Percentiles rank a stretch among this genome's conserved stretches.
These are phyloP conservation scores for Dicycla oo DNA, from an alignment of 2,888 invertebrate genomes.

Conservation along the genomic window DNA sequence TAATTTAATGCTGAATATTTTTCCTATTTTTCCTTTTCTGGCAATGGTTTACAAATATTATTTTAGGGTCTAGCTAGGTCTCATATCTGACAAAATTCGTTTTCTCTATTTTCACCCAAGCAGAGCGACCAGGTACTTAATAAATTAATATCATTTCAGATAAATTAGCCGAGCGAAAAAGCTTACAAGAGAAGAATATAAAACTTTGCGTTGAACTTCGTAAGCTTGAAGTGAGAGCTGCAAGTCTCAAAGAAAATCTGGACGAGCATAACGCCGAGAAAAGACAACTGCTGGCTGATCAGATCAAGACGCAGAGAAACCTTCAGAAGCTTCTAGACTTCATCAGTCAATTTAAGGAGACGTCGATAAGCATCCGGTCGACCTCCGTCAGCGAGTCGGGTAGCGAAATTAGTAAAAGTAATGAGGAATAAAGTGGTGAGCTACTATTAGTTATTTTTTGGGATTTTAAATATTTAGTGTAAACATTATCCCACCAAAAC, in stretches of 20 bases:
- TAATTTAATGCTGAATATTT: no score
- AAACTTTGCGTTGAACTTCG: constrained; percentile 85
- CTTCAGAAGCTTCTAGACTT: constrained; percentile 88
- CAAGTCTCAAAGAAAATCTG: constrained; percentile 84
- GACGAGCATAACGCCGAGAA: constrained; percentile 88
- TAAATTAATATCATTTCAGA: constrained; percentile 72
- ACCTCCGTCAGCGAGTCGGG: constrained; percentile 84
- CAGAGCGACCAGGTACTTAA: no score
- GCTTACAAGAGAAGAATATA: constrained; percentile 86
- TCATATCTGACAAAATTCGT: no score
- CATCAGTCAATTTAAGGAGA: constrained; percentile 87
- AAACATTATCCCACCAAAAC: background rate
- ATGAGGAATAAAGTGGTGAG: constrained; percentile 82
- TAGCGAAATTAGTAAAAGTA: constrained; percentile 85
- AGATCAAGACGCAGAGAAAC: constrained; percentile 87
- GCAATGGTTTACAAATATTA: no score
- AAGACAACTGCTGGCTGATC: constrained; percentile 84
- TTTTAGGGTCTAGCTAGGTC: no score
- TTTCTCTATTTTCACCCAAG: no score
- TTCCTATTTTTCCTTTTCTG: no score
- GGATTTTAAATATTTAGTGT: background rate
- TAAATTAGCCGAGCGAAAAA: constrained; percentile 84
- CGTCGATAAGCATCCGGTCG: constrained; percentile 83
- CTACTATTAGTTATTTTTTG: background rate
- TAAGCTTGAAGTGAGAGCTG: constrained; percentile 85